Evolutionary conservation across 2,888 invertebrate species (phyloP).

Genomic region (Chironomus tentans): DNA sequence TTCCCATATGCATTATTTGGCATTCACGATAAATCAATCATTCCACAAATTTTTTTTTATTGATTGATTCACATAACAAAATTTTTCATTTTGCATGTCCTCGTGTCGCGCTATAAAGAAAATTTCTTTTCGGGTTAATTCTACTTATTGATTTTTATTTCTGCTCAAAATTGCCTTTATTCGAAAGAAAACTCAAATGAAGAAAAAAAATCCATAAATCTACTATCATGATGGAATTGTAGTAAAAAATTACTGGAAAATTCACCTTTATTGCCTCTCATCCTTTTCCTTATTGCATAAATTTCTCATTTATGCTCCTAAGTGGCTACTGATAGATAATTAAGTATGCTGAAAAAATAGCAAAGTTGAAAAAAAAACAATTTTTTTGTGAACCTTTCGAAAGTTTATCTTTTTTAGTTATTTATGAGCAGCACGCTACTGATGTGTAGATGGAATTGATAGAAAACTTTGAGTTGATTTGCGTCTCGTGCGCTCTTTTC

Average conservation of each 20-base stretch:
- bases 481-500: background rate
- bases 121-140: slow-evolving; percentile 14
- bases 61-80: too few relatives aligned
- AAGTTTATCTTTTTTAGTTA: too few relatives aligned
- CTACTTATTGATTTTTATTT: background rate
- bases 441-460: too few relatives aligned
- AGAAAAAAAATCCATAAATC: background rate
- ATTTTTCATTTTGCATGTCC: too few relatives aligned
- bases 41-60: too few relatives aligned
- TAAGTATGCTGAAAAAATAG: background rate
- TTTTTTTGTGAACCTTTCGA: too few relatives aligned
- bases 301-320: background rate
- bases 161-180: background rate
- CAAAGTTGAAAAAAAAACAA: too few relatives aligned
- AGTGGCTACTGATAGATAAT: background rate
- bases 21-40: too few relatives aligned
- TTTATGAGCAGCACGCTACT: too few relatives aligned
- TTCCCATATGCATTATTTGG: too few relatives aligned
- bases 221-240: background rate
- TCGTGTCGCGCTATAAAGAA: too few relatives aligned
- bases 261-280: too few relatives aligned
- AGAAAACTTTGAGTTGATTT: background rate
- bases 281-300: background rate
- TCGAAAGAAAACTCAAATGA: background rate
- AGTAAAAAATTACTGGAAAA: background rate